Percentiles rank a stretch among this genome's conserved stretches.
Conservation (phyloP, 2,888 invertebrate species). For the Campoletis raptor region DNA sequence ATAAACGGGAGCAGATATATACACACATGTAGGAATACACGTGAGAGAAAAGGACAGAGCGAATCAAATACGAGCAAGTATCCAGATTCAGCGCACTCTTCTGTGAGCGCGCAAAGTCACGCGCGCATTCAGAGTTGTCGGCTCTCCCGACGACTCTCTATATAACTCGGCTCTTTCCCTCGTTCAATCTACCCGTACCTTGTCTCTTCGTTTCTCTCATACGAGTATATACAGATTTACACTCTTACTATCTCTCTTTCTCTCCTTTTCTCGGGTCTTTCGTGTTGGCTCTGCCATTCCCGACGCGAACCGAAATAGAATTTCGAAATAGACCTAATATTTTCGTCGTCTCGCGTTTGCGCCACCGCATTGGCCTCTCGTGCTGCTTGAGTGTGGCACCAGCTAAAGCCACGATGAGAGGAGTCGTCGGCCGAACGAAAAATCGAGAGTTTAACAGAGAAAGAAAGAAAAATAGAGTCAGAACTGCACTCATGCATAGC, state of each 20-base stretch:
- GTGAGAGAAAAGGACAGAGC: conserved; percentile 32
- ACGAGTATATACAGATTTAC: neutral
- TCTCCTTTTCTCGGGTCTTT: conserved; percentile 58
- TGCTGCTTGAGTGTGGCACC: conserved; percentile 66
- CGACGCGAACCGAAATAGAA: conserved; percentile 84
- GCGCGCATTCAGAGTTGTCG: conserved; percentile 37
- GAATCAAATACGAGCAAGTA: conserved; percentile 54
- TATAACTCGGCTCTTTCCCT: conserved; percentile 51
- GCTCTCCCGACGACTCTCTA: conserved; percentile 54
- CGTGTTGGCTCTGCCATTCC: conserved; percentile 72
- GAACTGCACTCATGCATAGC: neutral
- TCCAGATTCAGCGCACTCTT: conserved; percentile 53
- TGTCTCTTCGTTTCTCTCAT: conserved; percentile 37
- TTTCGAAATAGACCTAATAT: conserved; percentile 85
- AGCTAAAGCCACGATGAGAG: conserved; percentile 57
- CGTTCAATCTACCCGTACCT: conserved; percentile 46
- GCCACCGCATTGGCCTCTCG: conserved; percentile 78
- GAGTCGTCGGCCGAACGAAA: conserved; percentile 58
- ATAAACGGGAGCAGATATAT: conserved; percentile 12
- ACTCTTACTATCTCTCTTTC: conserved; percentile 31
- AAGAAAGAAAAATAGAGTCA: conserved; percentile 40
- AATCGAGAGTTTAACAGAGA: conserved; percentile 51
- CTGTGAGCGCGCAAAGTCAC: conserved; percentile 48
- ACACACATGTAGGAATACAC: neutral
- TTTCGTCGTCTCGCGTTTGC: conserved; percentile 85